Percentiles rank a stretch among this genome's conserved stretches.
These are phyloP conservation scores for Acanthornis magna DNA, from an alignment of 2,797 vertebrate genomes.

Conservation along the genomic window DNA sequence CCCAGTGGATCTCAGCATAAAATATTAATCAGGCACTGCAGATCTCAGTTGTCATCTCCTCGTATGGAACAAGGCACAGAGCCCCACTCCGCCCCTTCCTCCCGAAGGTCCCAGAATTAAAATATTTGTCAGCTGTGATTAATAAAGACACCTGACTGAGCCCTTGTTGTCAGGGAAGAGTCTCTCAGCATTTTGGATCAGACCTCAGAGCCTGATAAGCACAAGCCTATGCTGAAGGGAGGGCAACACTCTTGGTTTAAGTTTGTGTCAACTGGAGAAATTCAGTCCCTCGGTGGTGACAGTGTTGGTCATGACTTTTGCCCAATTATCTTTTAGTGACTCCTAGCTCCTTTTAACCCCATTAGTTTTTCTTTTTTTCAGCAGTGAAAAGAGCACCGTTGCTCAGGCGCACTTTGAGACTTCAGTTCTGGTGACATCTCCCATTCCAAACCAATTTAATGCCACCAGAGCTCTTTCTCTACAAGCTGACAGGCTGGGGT, in stretches of 20 bases:
- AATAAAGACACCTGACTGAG: slow-evolving; percentile 17
- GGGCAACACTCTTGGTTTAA: background rate
- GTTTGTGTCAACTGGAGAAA: background rate
- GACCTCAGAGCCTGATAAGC: background rate
- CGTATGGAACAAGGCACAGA: slow-evolving; percentile 29
- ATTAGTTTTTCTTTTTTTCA: background rate
- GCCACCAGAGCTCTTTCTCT: background rate
- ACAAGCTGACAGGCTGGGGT: background rate
- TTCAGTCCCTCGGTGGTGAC: background rate
- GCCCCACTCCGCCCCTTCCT: background rate
- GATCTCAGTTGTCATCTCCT: slow-evolving; percentile 69
- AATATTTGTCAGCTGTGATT: slow-evolving; percentile 30
- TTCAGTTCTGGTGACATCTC: background rate
- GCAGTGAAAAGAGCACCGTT: background rate
- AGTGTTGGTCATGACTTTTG: background rate
- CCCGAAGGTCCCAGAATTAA: slow-evolving; percentile 9
- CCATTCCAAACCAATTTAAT: background rate
- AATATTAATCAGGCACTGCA: slow-evolving; percentile 76
- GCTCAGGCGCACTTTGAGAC: background rate
- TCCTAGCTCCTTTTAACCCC: background rate
- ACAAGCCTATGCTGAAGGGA: background rate
- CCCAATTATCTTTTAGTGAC: background rate
- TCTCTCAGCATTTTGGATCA: slow-evolving; percentile 14
- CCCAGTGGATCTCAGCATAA: slow-evolving; percentile 73
- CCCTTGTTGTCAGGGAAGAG: background rate